Evolutionary conservation across 2,888 invertebrate species (phyloP).

Genomic region (Parnassius apollo): DNA sequence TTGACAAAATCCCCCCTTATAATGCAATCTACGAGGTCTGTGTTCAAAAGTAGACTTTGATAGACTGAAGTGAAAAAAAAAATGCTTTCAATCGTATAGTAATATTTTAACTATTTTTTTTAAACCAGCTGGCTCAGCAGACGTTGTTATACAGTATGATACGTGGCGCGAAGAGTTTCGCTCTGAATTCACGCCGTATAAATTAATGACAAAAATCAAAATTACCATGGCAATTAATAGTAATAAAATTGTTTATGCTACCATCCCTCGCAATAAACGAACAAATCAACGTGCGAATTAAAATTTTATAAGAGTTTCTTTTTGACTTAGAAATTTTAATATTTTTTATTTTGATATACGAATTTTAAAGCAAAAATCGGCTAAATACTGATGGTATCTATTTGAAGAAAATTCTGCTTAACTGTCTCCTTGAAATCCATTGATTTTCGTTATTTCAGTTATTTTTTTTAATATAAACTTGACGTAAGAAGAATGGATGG

Average conservation of each 20-base stretch:
- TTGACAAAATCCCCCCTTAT: too few relatives aligned
- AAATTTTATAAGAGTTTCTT: constrained; percentile 16
- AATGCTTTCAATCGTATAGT: too few relatives aligned
- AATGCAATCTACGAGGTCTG: too few relatives aligned
- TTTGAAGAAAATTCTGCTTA: background rate
- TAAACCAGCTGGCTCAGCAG: too few relatives aligned
- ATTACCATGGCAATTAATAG: constrained; percentile 5
- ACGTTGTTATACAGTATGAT: too few relatives aligned
- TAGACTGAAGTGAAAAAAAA: too few relatives aligned
- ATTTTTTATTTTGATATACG: constrained; percentile 5
- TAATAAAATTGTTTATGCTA: constrained; percentile 24
- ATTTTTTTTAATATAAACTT: too few relatives aligned
- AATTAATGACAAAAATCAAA: constrained; percentile 9
- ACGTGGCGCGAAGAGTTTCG: too few relatives aligned
- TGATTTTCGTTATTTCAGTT: background rate
- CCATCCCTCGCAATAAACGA: constrained; percentile 11
- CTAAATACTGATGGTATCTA: background rate
- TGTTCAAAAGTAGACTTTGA: too few relatives aligned
- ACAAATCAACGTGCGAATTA: constrained; percentile 20
- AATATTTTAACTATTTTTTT: too few relatives aligned
- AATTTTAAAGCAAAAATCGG: background rate
- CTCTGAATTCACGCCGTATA: too few relatives aligned
- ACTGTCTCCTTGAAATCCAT: background rate
- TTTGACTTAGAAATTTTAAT: constrained; percentile 16
- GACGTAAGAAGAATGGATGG: too few relatives aligned